Evolutionary conservation across 2,797 vertebrate genomes (phyloP).

Genomic region (Coilia nasus): DNA sequence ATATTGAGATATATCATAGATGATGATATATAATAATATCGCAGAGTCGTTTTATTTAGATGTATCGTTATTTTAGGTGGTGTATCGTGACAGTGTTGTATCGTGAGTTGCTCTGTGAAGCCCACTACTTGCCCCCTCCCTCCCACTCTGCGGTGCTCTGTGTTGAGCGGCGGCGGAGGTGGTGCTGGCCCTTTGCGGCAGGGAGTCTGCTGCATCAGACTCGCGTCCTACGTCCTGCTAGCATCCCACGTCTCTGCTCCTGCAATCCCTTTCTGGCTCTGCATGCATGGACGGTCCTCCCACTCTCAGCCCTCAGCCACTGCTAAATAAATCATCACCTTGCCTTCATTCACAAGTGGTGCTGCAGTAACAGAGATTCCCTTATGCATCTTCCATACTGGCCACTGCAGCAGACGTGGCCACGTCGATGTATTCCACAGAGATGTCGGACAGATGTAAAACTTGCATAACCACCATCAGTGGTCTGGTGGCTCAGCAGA

Average conservation of each 20-base stretch:
- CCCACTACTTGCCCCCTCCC: too few species aligned
- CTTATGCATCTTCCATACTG: not conserved
- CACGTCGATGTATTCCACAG: not conserved
- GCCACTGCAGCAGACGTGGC: not conserved
- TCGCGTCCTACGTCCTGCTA: not conserved
- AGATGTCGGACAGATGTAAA: not conserved
- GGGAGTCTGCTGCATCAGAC: not conserved
- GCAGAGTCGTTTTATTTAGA: too few species aligned
- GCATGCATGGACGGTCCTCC: not conserved
- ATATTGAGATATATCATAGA: too few species aligned
- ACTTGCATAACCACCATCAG: not conserved
- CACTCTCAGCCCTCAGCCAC: not conserved
- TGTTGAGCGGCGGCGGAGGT: too few species aligned
- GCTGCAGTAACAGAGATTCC: not conserved
- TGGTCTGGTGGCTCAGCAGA: too few species aligned
- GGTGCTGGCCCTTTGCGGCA: not conserved
- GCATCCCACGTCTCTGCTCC: not conserved
- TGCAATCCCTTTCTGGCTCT: not conserved
- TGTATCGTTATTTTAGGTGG: too few species aligned
- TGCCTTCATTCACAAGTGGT: not conserved
- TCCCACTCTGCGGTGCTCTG: too few species aligned
- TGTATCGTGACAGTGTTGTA: too few species aligned
- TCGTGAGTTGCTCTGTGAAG: too few species aligned
- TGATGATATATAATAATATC: too few species aligned
- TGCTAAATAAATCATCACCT: slow-evolving; percentile 17